Conservation (phyloP, 2,888 invertebrate species). For the Caenorhabditis japonica region DNA sequence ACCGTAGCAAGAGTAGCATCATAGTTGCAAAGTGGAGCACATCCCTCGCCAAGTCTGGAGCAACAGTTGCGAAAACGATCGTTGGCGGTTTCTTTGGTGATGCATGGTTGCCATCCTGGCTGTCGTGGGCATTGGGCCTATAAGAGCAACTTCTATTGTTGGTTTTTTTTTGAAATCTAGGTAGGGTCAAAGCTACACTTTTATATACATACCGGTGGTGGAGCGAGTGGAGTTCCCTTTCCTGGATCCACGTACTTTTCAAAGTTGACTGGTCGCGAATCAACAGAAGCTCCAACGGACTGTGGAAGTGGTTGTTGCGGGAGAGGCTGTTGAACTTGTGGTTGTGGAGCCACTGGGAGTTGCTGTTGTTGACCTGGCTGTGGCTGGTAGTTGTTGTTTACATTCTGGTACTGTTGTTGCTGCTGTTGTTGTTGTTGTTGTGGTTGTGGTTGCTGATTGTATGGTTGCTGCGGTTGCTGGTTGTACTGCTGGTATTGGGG, state of each 20-base stretch:
- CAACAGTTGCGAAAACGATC: slow-evolving; percentile 76
- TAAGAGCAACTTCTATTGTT: no score
- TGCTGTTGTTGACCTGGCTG: slow-evolving; percentile 29
- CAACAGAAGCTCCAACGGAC: slow-evolving; percentile 46
- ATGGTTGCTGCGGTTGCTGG: slow-evolving; percentile 19
- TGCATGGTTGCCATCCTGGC: slow-evolving; percentile 76
- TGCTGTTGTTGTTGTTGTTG: slow-evolving; percentile 30
- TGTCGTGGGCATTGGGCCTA: slow-evolving; percentile 70
- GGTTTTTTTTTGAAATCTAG: no score
- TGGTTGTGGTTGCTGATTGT: slow-evolving; percentile 24
- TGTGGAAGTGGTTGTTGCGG: slow-evolving; percentile 47
- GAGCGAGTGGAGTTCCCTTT: slow-evolving; percentile 47
- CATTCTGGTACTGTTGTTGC: slow-evolving; percentile 21
- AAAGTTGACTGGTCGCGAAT: slow-evolving; percentile 55
- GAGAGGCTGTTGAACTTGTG: slow-evolving; percentile 39
- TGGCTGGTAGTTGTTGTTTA: slow-evolving; percentile 38
- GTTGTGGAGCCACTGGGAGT: slow-evolving; percentile 41
- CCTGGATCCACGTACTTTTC: slow-evolving; percentile 59
- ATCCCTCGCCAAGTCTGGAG: slow-evolving; percentile 73
- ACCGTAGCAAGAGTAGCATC: slow-evolving; percentile 74
- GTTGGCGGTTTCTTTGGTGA: slow-evolving; percentile 72
- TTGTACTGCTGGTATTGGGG: slow-evolving; percentile 34
- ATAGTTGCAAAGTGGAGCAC: slow-evolving; percentile 74
- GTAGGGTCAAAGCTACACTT: no score
- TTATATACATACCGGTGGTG: no score